Evolutionary conservation across 1,140 invertebrate genomes (phyloP), one percentile per base, ranked within the genome.

Genomic region (Cheumatopsyche charites): DNA sequence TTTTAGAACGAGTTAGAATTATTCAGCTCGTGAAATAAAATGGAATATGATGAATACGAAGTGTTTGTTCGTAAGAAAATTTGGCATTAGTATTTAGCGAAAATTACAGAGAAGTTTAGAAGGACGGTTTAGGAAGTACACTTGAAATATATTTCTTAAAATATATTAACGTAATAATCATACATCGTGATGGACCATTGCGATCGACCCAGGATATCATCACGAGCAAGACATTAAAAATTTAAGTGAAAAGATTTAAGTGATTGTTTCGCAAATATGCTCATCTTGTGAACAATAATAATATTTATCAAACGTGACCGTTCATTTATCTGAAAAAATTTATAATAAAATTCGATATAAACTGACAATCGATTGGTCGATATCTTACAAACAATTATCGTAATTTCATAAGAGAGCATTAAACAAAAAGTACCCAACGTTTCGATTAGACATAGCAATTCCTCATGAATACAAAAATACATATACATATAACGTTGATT

Each of bases 401-500:
- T 58, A 25, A 58, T 58, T 58, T 58, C 55, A 58, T 58, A 58
- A 58, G 55, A 58, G 55, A 58, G 55, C 55, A 58, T 23, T 58
- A 26, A 58, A 58, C 25, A 12, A 25, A 58, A 58, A 58, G 55
- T 58, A 58, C 55, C 13, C 55, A 58, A 58, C 25, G 12, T 58
- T 58, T 23, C 21, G 9, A 58, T 25, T 58, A 25, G 13, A 25
- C 21, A 12, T 58, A 58, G 55, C 55, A 58, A 58, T 58, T 58
- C 55, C 55, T 58, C 25, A 58, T n/a, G 25, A 25, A 25, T 58
- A 58, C 25, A 58, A 58, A 58, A 58, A 58, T 58, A 58, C 49
- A 49, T 52, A 52, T n/a, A n/a, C n/a, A 36, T 9, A 36, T 36
- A 36, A 36, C 29, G 29, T 36, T 36, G 9, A 36, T n/a, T 36